Base-by-base conservation (phyloP, 2,113 vertebrate species). In the Macquaria ambigua region DNA sequence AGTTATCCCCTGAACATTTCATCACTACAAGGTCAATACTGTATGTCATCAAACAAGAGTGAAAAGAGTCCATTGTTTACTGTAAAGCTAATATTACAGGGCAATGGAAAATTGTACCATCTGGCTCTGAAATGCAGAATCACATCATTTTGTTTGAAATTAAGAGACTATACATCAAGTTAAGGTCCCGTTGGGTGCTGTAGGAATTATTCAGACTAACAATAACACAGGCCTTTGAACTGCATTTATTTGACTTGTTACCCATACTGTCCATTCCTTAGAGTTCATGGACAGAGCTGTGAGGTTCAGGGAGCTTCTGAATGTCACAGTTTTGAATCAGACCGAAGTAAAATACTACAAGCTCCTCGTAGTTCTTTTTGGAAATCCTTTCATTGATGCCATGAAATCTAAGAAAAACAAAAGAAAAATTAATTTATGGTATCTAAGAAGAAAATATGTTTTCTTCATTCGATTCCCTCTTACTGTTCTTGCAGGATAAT, bases 361-460 rank as follows among this genome's bases (percentile, higher is more conserved):
- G 90, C 1, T 94, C 96, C 91, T 98, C 96, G 0, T 97, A 98
- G 89, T 92, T 96, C 87, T 96, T 94, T 59, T 94, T 20, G 0
- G 98, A 97, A 93, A 99, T 98, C 87, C 97, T 97, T 94, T 99
- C 98, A 23, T 99, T 98, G 84, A 97, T 68, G 15, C 98, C 98
- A 56, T 99, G 98, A 83, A 99, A 93, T 92, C 98, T 94, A 87
- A 79, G 76, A 85, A 68, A 52, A 56, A 68, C 10, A 55, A n/a
- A 63, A 3, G 28, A 43, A 46, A 53, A 31, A 15, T 56, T 68
- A 6, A 3, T 63, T 62, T 59, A 46, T 5, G 11, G 2, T 28
- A 34, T 43, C 15, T 58, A 46, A 37, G 6, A 72, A 46, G 8
- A 63, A 62, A 61, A 31, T 28, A 20, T 0, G 0, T 72, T 31